A percentile compares a stretch with the other conserved stretches of the same genome.
Evolutionary conservation across 2,888 invertebrate genomes (phyloP).

Genomic region (Synergus umbraculus): DNA sequence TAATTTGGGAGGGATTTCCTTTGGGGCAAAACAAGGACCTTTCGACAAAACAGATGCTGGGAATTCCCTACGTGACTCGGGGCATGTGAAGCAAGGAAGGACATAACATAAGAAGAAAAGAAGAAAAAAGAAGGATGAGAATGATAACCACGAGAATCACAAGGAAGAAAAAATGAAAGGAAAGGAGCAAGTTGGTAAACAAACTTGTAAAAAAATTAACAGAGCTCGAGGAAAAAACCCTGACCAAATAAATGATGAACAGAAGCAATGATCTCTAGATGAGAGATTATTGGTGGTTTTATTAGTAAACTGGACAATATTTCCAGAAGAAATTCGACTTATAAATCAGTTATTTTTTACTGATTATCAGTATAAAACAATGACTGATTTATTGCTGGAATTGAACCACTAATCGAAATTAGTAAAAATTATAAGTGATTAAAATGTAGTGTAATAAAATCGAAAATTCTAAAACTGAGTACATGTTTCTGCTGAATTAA

Average conservation of each 20-base stretch:
- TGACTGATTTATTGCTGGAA: no score
- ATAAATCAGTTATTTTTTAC: no score
- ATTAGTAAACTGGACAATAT: no score
- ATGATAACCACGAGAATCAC: background rate
- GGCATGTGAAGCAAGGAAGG: background rate
- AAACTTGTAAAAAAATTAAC: background rate
- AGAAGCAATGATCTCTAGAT: background rate
- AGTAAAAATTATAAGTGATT: no score
- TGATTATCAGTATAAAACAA: no score
- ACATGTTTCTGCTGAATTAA: no score
- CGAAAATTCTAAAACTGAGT: no score
- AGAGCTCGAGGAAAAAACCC: background rate
- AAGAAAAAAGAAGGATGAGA: background rate
- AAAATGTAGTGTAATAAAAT: no score
- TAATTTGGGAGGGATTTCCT: background rate
- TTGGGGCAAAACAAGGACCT: background rate
- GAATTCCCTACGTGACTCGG: background rate
- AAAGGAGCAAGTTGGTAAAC: background rate
- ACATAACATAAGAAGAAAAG: background rate
- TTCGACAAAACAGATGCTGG: background rate
- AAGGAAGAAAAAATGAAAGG: background rate
- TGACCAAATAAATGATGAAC: background rate
- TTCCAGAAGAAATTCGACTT: no score
- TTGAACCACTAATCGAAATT: no score
- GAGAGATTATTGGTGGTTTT: background rate